Evolutionary conservation across 1,140 invertebrate species (phyloP).

Genomic region (Drosophila tsacasi): DNA sequence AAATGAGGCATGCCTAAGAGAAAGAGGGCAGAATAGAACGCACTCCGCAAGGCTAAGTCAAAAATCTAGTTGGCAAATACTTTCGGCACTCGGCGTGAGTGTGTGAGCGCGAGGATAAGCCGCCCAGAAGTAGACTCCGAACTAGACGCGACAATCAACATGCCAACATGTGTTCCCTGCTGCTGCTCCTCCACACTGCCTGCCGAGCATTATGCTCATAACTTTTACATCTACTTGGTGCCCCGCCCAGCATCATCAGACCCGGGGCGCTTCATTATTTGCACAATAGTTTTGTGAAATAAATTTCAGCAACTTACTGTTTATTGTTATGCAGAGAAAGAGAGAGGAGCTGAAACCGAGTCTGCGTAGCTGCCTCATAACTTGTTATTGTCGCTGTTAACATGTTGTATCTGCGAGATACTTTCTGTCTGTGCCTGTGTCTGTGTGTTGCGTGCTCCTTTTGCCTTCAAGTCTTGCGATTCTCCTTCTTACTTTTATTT

Average conservation of each 20-base stretch:
- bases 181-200: not conserved
- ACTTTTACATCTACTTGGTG: slow-evolving; percentile 35
- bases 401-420: slow-evolving; percentile 75
- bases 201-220: slow-evolving; percentile 58
- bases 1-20: slow-evolving; percentile 38
- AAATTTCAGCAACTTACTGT: slow-evolving; percentile 71
- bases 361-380: slow-evolving; percentile 57
- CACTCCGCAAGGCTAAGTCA: slow-evolving; percentile 63
- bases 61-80: slow-evolving; percentile 82
- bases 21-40: slow-evolving; percentile 16
- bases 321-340: slow-evolving; percentile 70
- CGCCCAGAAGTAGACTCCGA: slow-evolving; percentile 36
- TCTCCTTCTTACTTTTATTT: slow-evolving; percentile 43
- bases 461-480: slow-evolving; percentile 8
- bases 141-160: slow-evolving; percentile 73
- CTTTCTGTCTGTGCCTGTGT: slow-evolving; percentile 32
- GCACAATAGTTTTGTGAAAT: slow-evolving; percentile 75
- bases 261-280: slow-evolving; percentile 59
- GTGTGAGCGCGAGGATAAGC: slow-evolving; percentile 44
- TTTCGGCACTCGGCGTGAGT: slow-evolving; percentile 49
- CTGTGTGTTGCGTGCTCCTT: slow-evolving; percentile 18
- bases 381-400: slow-evolving; percentile 81
- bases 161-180: slow-evolving; percentile 68
- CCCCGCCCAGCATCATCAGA: slow-evolving; percentile 12
- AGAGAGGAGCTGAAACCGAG: slow-evolving; percentile 14